Evolutionary conservation across 2,888 invertebrate species (phyloP), one percentile per base, ranked within the genome.

Genomic region (Dryococelus australis): DNA sequence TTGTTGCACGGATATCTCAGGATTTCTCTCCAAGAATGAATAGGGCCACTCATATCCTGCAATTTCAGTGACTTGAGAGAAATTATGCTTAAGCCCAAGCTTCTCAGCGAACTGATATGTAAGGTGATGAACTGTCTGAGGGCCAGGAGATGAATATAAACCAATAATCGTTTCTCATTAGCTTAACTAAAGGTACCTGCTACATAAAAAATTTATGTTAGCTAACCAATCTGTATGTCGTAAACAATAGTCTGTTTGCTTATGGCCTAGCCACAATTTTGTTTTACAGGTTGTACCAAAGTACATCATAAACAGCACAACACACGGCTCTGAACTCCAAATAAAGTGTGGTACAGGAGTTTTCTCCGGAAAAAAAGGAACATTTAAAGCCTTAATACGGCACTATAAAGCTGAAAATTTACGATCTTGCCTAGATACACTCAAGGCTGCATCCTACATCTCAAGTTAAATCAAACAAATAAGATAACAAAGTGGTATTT

Each of bases 21-120:
- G 83, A 27, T 28, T 83, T 9, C 20, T 83, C 83, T 83, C 83
- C 28, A 83, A 83, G 83, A 86, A 79, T 79, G 35, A n/a, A 79
- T 80, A 13, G 47, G 26, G 35, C 28, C 79, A 65, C 28, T 43
- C 79, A 79, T 79, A 35, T 43, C 79, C 86, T 86, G 80, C 24
- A 80, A 83, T 83, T 35, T 79, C 1, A 28, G 83, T 83, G 83
- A 83, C 35, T 6, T 83, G 83, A 8, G 28, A 83, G 16, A 28
- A 83, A 20, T 83, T 83, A 12, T 83, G 27, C 35, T 83, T 28
- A 10, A 79, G 79, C 16, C 79, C 35, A 81, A 81, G 81, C 8
- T 81, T 81, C 85, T 85, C 85, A 27, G 85, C 51, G 43, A 85
- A 85, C 47, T 85, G 47, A 53, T 47, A 85, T 26, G 51, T 47